Evolutionary conservation across 1,140 invertebrate species (phyloP).

Genomic region (Phocides pigmalion): DNA sequence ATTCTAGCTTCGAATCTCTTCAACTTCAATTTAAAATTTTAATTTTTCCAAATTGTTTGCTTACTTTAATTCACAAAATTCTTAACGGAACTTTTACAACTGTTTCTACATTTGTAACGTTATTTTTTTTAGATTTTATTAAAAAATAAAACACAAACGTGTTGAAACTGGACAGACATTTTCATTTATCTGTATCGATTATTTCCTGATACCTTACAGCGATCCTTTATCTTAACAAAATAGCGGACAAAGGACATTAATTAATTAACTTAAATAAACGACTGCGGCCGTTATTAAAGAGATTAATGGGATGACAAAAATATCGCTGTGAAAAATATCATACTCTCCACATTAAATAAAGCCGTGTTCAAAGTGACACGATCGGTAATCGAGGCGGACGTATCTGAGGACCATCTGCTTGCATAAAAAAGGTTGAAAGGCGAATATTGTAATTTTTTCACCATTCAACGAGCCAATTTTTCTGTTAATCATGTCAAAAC

Average conservation of each 20-base stretch:
- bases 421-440: conserved; percentile 57
- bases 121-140: too few relatives aligned
- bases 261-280: conserved; percentile 22
- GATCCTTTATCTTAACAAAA: conserved; percentile 27
- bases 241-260: conserved; percentile 12
- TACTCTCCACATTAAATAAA: conserved; percentile 60
- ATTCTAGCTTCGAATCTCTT: too few relatives aligned
- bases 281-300: conserved; percentile 16
- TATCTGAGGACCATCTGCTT: conserved; percentile 54
- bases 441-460: conserved; percentile 47
- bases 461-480: conserved; percentile 62
- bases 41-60: too few relatives aligned
- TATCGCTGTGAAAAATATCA: conserved; percentile 54
- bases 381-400: conserved; percentile 60
- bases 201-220: neutral
- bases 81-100: too few relatives aligned
- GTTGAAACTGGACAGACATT: too few relatives aligned
- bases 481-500: conserved; percentile 74
- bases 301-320: conserved; percentile 46
- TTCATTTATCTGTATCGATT: neutral
- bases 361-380: conserved; percentile 56
- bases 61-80: too few relatives aligned
- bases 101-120: too few relatives aligned
- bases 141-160: too few relatives aligned
- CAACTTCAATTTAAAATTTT: too few relatives aligned